Base-by-base conservation (phyloP, 2,888 invertebrate species). In the Oxystoma pomonae region DNA sequence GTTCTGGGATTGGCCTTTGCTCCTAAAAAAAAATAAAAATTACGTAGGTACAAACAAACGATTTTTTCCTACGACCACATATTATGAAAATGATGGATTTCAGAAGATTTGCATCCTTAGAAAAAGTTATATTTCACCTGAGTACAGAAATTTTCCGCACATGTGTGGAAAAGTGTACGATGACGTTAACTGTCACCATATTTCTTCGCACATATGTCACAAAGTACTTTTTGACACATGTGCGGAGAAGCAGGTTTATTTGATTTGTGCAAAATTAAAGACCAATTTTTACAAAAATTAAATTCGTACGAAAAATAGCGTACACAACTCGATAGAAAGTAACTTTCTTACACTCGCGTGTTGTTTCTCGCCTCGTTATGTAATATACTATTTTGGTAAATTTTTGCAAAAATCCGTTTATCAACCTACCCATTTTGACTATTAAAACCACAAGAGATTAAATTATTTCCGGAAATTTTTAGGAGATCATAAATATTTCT, bases 1-100 rank as follows among this genome's bases (percentile, higher is more conserved):
- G 92, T 78, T 88, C 86, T 50, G 93, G 93, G 69, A 94, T 86
- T 0, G 91, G 88, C 19, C 89, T 86, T 83, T 94, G 90, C 81
- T 93, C 92, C 94, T 94, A 80, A 3, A 84, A 84, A 66, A 76
- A 68, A 67, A 75, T 59, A 65, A 57, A 35, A 12, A 12, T 35
- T 35, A 35, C 12, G 3, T 35, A 35, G 35, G 35, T 7, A 35
- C 5, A 7, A 7, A 7, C 35, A 35, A 35, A 3, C 35, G 35
- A 35, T 35, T 35, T 35, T 35, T 35, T 35, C 12, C 35, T 35
- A 35, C 35, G 35, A 35, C 35, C 35, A 35, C 35, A 35, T 35
- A 35, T n/a, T n/a, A n/a, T 35, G 35, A 35, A 35, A 35, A 35
- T 35, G 35, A 35, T 35, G 12, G 35, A 35, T 35, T 35, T 35